A percentile compares a stretch with the other conserved stretches of the same genome.
These are phyloP conservation scores for Meliscaeva auricollis DNA, from an alignment of 2,888 invertebrate genomes.

Conservation along the genomic window DNA sequence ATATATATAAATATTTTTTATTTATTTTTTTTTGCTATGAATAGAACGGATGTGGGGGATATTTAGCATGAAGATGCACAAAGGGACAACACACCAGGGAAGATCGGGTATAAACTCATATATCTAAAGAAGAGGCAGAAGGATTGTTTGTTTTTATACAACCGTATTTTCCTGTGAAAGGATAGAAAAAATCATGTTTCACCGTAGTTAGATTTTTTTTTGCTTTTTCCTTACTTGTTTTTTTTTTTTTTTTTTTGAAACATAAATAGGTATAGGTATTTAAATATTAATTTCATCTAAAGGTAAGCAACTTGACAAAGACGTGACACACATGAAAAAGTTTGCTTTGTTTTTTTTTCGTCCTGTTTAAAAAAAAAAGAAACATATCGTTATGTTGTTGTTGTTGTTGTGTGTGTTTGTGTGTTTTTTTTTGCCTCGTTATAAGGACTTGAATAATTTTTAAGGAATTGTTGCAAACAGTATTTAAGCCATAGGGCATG, in stretches of 20 bases:
- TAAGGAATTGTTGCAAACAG: constrained; percentile 43
- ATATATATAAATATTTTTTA: neutral
- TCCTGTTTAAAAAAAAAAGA: constrained; percentile 21
- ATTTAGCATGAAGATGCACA: constrained; percentile 56
- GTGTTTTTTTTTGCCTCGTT: constrained; percentile 14
- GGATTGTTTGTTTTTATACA: constrained; percentile 44
- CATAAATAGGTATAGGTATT: constrained; percentile 44
- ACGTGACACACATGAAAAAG: constrained; percentile 57
- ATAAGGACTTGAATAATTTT: constrained; percentile 34
- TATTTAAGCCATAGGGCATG: constrained; percentile 36
- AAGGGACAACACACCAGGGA: constrained; percentile 49
- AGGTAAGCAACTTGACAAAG: constrained; percentile 24
- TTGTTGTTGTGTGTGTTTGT: too few species aligned
- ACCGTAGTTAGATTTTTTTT: neutral
- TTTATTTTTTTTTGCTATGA: constrained; percentile 49
- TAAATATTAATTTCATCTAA: constrained; percentile 65
- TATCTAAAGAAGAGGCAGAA: constrained; percentile 2
- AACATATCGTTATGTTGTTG: constrained; percentile 13
- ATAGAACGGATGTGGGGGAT: constrained; percentile 63
- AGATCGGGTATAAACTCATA: constrained; percentile 48
- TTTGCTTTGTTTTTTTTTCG: neutral
- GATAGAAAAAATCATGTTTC: constrained; percentile 27
- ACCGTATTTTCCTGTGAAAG: constrained; percentile 28
- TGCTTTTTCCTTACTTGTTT: neutral
- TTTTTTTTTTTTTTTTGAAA: constrained; percentile 33